Conservation (phyloP, 2,797 vertebrate genomes). For the Fratercula arctica region DNA sequence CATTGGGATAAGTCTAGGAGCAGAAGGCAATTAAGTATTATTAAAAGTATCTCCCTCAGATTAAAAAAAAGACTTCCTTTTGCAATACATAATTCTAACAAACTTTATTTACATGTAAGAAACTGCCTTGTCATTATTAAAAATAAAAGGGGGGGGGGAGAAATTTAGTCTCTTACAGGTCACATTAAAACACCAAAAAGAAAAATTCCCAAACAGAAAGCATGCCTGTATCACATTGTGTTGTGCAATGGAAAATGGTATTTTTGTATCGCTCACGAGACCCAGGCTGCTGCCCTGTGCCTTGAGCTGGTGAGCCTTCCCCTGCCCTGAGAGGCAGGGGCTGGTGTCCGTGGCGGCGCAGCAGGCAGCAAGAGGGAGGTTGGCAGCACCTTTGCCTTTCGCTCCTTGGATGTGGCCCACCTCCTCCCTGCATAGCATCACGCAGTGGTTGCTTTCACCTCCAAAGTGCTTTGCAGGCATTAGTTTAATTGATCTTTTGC, state of each 20-base stretch:
- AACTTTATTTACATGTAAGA: background rate
- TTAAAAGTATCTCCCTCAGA: background rate
- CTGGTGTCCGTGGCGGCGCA: rapidly evolving
- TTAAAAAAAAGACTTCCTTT: background rate
- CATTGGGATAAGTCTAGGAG: background rate
- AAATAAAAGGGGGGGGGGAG: background rate
- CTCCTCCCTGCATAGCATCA: background rate
- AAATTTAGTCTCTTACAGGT: background rate
- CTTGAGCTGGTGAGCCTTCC: background rate
- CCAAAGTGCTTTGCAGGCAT: background rate
- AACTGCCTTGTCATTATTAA: background rate
- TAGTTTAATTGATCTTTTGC: background rate
- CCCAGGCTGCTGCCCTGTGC: background rate
- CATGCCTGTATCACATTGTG: background rate
- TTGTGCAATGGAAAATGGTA: background rate
- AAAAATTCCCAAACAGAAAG: background rate
- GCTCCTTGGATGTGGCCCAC: rapidly evolving
- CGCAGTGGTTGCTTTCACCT: background rate
- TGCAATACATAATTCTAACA: rapidly evolving
- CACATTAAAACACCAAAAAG: background rate
- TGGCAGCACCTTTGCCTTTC: background rate
- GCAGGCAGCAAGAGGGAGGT: background rate
- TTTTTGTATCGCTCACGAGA: background rate
- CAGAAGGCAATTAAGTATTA: background rate
- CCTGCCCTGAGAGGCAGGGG: rapidly evolving